Evolutionary conservation across 2,888 invertebrate species (phyloP), one percentile per base, ranked within the genome.

Genomic region (Heliconius erato): DNA sequence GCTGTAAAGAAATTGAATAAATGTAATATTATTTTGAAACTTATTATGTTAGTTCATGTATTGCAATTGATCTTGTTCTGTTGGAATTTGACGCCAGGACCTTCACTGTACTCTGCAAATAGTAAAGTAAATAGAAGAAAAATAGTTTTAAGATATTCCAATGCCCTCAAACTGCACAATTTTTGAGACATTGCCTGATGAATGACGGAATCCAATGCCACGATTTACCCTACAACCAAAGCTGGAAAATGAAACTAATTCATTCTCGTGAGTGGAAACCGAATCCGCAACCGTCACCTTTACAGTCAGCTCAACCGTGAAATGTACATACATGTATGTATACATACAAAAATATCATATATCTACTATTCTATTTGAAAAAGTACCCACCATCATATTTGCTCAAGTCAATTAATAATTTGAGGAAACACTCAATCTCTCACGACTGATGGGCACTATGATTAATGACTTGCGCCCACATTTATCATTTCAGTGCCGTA

Each of bases 391-490:
- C 35, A 49, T 68, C 35, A 63, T 80, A 81, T 81, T 81, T 81
- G 81, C 79, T 80, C 67, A 72, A 82, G 82, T 82, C 84, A 81
- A 84, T 77, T 81, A 82, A 82, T 79, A 79, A 67, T 78, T 63
- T 74, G 35, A 82, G 84, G 84, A 82, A 81, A 80, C 82, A 76
- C 83, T 81, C 76, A 80, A 84, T 84, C 84, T 76, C 80, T 84
- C 82, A 79, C 81, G 82, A 71, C 74, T 81, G 79, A 79, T 79
- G 71, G 72, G 74, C 76, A 44, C 65, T 84, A 81, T 84, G 84
- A 84, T 82, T 82, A 80, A 84, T 79, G 80, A 79, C 79, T 40
- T 49, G 65, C 74, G 59, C 63, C 67, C 78, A 79, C 79, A 83
- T 84, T 84, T 74, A 82, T 83, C 84, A 84, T 82, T 80, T 81